Evolutionary conservation across 2,888 invertebrate species (phyloP), one percentile per base, ranked within the genome.

Genomic region (Deilephila porcellus): DNA sequence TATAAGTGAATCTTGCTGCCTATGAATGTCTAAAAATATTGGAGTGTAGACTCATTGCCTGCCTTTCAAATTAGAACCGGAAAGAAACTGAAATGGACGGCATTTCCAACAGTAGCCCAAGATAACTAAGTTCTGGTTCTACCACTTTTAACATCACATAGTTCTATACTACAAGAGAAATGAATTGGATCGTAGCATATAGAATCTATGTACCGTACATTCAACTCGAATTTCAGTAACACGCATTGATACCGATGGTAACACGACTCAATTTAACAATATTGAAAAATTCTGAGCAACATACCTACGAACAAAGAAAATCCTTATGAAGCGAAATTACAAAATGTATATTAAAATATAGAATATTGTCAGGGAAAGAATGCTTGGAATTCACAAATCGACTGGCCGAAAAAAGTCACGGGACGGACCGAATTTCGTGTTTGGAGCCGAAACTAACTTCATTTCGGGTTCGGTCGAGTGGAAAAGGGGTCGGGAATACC

Each of bases 381-480:
- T 67, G 56, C 19, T 56, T 34, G 59, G 37, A 72, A 64, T 59
- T 60, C 64, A 19, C 14, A 20, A 37, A 73, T 70, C 52, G 56
- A 8, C 20, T 73, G 60, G 37, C 70, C 60, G 73, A 73, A 70
- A 73, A 25, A 70, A 70, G 20, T 73, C 25, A 37, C 64, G 52
- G 53, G 19, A 52, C 52, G 32, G 45, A 29, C 59, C 70, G 73
- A 76, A 71, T 74, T 75, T 73, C 75, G 76, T 76, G 45, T 71
- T 34, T 75, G 59, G 56, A 67, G 34, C 70, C 73, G 62, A 75
- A 77, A 76, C 75, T 82, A 80, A 82, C 78, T 82, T 79, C 73
- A 81, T 81, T 82, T 79, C 77, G 75, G 45, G 71, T 70, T 71
- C 75, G 74, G 72, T 80, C 78, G 75, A n/a, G 73, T 74, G 79